Evolutionary conservation across 1,140 invertebrate genomes (phyloP).

Genomic region (Colletes gigas): DNA sequence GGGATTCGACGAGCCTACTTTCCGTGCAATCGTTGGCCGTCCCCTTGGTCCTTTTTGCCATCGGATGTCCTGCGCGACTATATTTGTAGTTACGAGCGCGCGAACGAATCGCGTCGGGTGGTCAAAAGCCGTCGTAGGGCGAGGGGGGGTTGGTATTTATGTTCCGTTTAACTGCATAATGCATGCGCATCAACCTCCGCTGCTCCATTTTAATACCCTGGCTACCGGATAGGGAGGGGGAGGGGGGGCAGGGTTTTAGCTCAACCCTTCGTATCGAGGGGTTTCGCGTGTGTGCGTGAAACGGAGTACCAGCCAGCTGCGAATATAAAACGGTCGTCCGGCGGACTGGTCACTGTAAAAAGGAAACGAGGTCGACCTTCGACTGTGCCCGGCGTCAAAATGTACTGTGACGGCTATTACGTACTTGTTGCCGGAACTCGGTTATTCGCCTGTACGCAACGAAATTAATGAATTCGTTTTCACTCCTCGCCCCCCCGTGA

Average conservation of each 20-base stretch:
- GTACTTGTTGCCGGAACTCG: conserved; percentile 29
- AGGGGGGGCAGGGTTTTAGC: no score
- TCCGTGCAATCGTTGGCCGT: conserved; percentile 24
- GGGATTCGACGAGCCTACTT: conserved; percentile 42
- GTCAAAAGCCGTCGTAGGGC: conserved; percentile 26
- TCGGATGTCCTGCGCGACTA: conserved; percentile 8
- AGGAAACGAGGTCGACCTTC: conserved; percentile 28
- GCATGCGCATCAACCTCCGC: conserved; percentile 46
- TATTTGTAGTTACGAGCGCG: conserved; percentile 42
- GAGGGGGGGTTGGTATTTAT: conserved; percentile 49
- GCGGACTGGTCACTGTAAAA: not conserved
- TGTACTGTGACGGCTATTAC: conserved; percentile 6
- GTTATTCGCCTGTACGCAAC: conserved; percentile 6
- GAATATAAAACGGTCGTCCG: not conserved
- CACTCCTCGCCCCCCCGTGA: not conserved
- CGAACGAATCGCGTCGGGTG: conserved; percentile 45
- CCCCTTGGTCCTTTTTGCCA: conserved; percentile 19
- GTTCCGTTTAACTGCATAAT: conserved; percentile 59
- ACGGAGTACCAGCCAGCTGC: not conserved
- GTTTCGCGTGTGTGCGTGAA: conserved; percentile 37
- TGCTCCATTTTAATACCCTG: conserved; percentile 42
- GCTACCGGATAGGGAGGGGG: not conserved
- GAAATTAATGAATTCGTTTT: conserved; percentile 34
- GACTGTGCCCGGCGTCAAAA: conserved; percentile 4
- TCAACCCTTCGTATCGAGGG: conserved; percentile 10